Percentiles rank a stretch among this genome's conserved stretches.
Conservation (phyloP, 23 tunicate genomes). For the Ciona savignyi region DNA sequence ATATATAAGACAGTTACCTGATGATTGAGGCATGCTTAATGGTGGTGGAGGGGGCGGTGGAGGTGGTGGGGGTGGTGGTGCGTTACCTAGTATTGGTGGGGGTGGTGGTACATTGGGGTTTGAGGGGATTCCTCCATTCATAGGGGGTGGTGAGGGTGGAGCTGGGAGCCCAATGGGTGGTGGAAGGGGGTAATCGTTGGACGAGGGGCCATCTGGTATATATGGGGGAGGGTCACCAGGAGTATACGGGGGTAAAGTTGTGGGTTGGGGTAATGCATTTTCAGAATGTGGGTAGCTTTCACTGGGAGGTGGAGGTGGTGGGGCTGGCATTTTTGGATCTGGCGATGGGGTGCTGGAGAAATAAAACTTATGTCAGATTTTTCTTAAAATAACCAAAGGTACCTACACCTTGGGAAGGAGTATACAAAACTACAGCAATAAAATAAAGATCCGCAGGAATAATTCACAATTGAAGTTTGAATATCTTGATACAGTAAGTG, state of each 20-base stretch:
- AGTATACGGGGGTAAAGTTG: slow-evolving; percentile 37
- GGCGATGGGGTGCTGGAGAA: slow-evolving; percentile 14
- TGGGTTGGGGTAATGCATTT: slow-evolving; percentile 11
- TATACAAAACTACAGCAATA: too few species aligned
- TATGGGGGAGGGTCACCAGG: slow-evolving; percentile 10
- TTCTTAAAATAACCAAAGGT: too few species aligned
- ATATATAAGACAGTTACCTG: too few species aligned
- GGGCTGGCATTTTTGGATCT: slow-evolving; percentile 19
- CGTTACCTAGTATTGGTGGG: slow-evolving; percentile 23
- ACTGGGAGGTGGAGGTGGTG: slow-evolving; percentile 11
- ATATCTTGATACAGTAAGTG: too few species aligned
- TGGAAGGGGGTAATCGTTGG: slow-evolving; percentile 43
- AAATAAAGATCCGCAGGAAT: too few species aligned
- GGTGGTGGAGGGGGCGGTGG: slow-evolving; percentile 73
- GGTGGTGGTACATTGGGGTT: slow-evolving; percentile 39
- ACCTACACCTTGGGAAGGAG: too few species aligned
- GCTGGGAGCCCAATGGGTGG: slow-evolving; percentile 17
- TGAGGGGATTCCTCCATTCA: slow-evolving; percentile 50
- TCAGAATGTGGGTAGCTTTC: slow-evolving; percentile 7
- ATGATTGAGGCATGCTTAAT: slow-evolving; percentile 15
- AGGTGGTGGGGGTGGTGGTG: slow-evolving; percentile 31
- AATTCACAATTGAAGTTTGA: too few species aligned
- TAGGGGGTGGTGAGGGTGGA: slow-evolving; percentile 19
- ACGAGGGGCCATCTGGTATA: slow-evolving; percentile 3
- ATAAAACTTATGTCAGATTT: too few species aligned